Evolutionary conservation across 2,113 vertebrate genomes (phyloP).

Genomic region (Ophthalmolycus amberensis): DNA sequence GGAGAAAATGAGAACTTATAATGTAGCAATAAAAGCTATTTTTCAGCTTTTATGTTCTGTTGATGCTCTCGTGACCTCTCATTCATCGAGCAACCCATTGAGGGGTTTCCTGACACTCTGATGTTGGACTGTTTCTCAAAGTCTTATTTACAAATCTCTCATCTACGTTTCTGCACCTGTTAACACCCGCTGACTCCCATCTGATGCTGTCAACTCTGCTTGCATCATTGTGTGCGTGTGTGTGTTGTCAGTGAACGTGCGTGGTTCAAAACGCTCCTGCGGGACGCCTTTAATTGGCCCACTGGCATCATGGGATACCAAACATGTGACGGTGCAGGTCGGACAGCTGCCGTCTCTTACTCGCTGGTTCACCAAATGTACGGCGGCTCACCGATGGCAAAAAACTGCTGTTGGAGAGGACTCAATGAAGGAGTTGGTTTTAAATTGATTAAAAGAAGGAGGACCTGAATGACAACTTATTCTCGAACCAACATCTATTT

Average conservation of each 20-base stretch:
- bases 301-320: slow-evolving; percentile 56
- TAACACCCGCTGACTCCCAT: neutral
- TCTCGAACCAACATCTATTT: too few species aligned
- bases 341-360: slow-evolving; percentile 39
- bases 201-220: slow-evolving; percentile 4
- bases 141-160: slow-evolving; percentile 7
- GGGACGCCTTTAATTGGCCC: slow-evolving; percentile 61
- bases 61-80: too few species aligned
- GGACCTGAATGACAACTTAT: too few species aligned
- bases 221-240: neutral
- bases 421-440: too few species aligned
- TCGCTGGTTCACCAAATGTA: neutral
- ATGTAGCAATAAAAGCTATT: too few species aligned
- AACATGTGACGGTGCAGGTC: slow-evolving; percentile 57
- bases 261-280: slow-evolving; percentile 23
- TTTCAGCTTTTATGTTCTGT: neutral
- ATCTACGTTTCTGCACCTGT: slow-evolving; percentile 13
- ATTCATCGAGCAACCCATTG: neutral
- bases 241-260: slow-evolving; percentile 2
- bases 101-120: neutral
- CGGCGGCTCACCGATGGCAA: neutral
- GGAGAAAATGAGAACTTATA: too few species aligned
- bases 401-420: too few species aligned
- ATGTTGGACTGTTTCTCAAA: neutral
- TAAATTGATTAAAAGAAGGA: too few species aligned